Base-by-base conservation (phyloP, 2,888 invertebrate genomes). In the Coelinius sp. region DNA sequence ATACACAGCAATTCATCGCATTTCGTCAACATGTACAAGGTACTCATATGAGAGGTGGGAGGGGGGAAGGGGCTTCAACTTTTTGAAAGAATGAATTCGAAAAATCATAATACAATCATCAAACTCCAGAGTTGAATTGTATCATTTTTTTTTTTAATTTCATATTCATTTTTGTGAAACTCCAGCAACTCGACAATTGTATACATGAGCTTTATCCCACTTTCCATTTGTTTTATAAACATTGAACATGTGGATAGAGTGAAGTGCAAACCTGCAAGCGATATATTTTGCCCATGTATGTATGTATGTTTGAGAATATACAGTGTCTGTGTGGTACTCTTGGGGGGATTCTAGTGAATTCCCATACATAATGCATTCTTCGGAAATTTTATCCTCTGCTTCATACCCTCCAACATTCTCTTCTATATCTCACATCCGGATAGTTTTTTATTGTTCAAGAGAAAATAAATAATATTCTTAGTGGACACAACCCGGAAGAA, bases 321-420 rank as follows among this genome's bases (percentile, higher is more conserved):
- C 65, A 65, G 38, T 46, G 41, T 49, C 7, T n/a, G n/a, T n/a
- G n/a, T n/a, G n/a, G n/a, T 7, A 68, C 25, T 62, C 70, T 65
- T 56, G 65, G 44, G 65, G 31, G 46, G 46, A 49, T 49, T 73
- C 71, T 53, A 10, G 53, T 71, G 64, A 71, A 73, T 75, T 73
- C 73, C 64, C 65, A 75, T 75, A 73, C 73, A 75, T 75, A 73
- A 75, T 75, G 75, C 65, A 75, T 75, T 67, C 68, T 66, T 59
- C 31, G 17, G 63, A 31, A 24, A 59, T 59, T 56, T 44, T 24
- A 44, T 17, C 31, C 35, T 20, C 17, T 59, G 17, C 3, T 56
- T 52, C 31, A 44, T n/a, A 56, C 25, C 14, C n/a, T 24, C 7
- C 17, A 8, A 49, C 17, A 2, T 12, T 10, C 31, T 31, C 56